Percentiles rank a stretch among this genome's conserved stretches.
Conservation (phyloP, 2,888 invertebrate species). For the Bombyx huttoni region DNA sequence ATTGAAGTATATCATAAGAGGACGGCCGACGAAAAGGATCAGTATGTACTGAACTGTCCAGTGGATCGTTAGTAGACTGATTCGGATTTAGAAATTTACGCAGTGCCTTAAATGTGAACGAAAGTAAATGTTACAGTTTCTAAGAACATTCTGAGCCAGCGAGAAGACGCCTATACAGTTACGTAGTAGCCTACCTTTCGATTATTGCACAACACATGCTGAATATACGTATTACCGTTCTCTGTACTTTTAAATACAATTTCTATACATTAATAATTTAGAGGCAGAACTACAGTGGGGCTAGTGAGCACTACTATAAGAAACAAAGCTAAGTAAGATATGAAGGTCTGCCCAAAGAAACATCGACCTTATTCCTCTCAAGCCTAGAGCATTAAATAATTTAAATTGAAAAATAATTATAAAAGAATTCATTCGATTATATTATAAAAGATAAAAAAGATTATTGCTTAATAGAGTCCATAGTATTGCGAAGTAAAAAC, state of each 20-base stretch:
- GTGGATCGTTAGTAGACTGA: not conserved
- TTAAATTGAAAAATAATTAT: not conserved
- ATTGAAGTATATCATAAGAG: not conserved
- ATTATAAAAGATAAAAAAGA: constrained; percentile 43
- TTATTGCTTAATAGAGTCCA: constrained; percentile 59
- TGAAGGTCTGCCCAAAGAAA: not conserved
- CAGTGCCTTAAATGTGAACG: constrained; percentile 8
- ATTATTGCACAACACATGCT: constrained; percentile 69
- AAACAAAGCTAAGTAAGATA: not conserved
- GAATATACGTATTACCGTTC: constrained; percentile 60
- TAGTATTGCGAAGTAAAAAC: constrained; percentile 65
- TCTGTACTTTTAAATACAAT: constrained; percentile 17
- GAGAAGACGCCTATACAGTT: constrained; percentile 44
- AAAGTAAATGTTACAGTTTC: constrained; percentile 41
- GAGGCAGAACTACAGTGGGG: constrained; percentile 14
- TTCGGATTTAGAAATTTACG: not conserved
- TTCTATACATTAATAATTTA: constrained; percentile 15
- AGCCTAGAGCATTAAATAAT: not conserved
- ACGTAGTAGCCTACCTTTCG: constrained; percentile 42
- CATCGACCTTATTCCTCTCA: not conserved
- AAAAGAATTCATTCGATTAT: not conserved
- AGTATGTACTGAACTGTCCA: not conserved
- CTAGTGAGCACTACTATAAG: constrained; percentile 5
- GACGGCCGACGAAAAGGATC: not conserved
- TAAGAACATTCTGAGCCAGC: constrained; percentile 49